These are phyloP conservation scores for Tachysurus vachellii DNA, from an alignment of 2,113 vertebrate genomes.

Conservation along the genomic window DNA sequence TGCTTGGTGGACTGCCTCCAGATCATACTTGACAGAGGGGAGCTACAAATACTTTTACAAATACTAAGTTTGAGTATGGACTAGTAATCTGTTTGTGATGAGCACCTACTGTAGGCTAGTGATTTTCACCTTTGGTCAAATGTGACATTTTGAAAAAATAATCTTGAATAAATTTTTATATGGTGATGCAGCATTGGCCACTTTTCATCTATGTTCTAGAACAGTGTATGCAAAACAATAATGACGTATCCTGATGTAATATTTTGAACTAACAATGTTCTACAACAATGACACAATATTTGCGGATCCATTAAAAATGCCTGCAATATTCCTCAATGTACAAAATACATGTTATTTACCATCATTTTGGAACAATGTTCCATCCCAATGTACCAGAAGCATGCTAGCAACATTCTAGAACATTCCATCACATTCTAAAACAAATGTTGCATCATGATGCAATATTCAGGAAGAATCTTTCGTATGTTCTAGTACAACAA, in stretches of 20 bases:
- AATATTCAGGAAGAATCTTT: constrained; percentile 8
- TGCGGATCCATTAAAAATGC: neutral
- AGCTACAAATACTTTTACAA: neutral
- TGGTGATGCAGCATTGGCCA: neutral
- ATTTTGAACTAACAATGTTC: neutral
- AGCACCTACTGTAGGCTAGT: neutral
- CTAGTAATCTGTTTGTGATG: neutral
- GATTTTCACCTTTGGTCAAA: neutral
- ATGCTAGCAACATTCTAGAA: neutral
- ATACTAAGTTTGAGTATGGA: neutral
- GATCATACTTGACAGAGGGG: neutral
- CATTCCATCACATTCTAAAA: constrained; percentile 5
- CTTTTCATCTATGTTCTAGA: neutral
- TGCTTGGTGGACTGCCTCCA: neutral
- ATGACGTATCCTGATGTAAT: neutral
- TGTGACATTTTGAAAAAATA: neutral
- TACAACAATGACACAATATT: neutral
- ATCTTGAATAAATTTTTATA: neutral
- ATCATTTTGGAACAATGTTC: neutral
- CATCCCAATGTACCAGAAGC: neutral
- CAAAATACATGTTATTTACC: neutral
- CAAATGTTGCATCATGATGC: constrained; percentile 10
- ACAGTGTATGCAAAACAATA: neutral
- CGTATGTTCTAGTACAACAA: neutral
- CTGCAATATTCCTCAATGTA: neutral